Conservation (phyloP, 2,888 invertebrate genomes). For the Boloria selene region DNA sequence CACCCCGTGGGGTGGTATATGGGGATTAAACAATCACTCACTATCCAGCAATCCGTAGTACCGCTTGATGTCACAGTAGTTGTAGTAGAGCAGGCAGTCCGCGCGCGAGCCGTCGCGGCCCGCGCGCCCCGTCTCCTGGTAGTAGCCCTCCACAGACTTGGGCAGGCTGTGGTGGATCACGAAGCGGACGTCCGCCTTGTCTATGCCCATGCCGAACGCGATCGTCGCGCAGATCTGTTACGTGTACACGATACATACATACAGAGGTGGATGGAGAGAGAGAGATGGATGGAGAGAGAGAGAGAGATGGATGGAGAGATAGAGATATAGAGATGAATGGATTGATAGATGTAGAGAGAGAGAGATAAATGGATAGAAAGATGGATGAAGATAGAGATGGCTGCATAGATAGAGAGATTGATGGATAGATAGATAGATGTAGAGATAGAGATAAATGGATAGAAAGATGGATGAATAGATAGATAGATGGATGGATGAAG, state of each 20-base stretch:
- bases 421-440: too few relatives aligned
- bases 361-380: too few relatives aligned
- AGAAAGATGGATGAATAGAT: too few relatives aligned
- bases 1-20: too few relatives aligned
- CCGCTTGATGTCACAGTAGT: slow-evolving; percentile 87
- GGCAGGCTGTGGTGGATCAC: slow-evolving; percentile 97
- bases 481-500: too few relatives aligned
- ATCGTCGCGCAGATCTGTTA: slow-evolving; percentile 95
- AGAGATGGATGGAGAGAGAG: too few relatives aligned
- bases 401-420: too few relatives aligned
- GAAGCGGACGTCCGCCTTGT: slow-evolving; percentile 97
- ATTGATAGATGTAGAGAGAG: too few relatives aligned
- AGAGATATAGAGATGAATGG: background rate
- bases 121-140: slow-evolving; percentile 98
- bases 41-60: too few relatives aligned
- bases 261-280: too few relatives aligned
- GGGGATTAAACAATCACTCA: too few relatives aligned
- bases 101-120: slow-evolving; percentile 95
- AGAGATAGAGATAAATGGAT: background rate
- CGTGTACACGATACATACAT: background rate
- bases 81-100: slow-evolving; percentile 93
- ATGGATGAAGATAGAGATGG: too few relatives aligned
- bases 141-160: slow-evolving; percentile 97
- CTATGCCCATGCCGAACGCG: slow-evolving; percentile 99
- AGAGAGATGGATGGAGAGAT: background rate